Evolutionary conservation across 2,797 vertebrate genomes (phyloP).

Genomic region (Sebastolobus alascanus): DNA sequence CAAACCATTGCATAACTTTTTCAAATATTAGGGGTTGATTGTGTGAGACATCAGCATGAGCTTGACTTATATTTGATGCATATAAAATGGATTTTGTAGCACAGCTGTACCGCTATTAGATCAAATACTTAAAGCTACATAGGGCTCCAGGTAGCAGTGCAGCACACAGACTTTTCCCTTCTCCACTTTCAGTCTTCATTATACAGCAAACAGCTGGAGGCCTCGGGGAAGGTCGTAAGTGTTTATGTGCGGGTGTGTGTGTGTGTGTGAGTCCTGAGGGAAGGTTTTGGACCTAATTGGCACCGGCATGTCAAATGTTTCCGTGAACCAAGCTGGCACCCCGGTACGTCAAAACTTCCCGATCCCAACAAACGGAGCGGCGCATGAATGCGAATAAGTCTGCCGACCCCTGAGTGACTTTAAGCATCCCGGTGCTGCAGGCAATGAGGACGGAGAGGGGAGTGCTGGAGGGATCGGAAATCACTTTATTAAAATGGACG

Average conservation of each 20-base stretch:
- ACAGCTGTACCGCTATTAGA: background rate
- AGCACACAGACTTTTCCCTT: constrained; percentile 22
- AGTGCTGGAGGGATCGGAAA: constrained; percentile 29
- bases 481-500: constrained; percentile 42
- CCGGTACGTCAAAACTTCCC: constrained; percentile 56
- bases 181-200: constrained; percentile 68
- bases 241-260: constrained; percentile 16
- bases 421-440: constrained; percentile 55
- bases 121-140: background rate
- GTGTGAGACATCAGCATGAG: constrained; percentile 12
- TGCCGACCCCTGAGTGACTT: constrained; percentile 65
- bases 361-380: constrained; percentile 45
- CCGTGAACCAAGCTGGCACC: constrained; percentile 63
- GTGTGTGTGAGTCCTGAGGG: constrained; percentile 46
- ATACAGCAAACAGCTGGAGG: constrained; percentile 79
- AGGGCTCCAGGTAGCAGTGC: constrained; percentile 26
- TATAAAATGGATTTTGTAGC: constrained; percentile 18
- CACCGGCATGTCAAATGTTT: constrained; percentile 73
- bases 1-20: constrained; percentile 16
- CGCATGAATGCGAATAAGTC: constrained; percentile 67
- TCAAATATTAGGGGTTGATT: background rate
- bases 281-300: constrained; percentile 78
- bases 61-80: constrained; percentile 16
- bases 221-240: constrained; percentile 65
- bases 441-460: constrained; percentile 25